Evolutionary conservation across 2,797 vertebrate species (phyloP), one percentile per base, ranked within the genome.

Genomic region (Lagocephalus sceleratus): DNA sequence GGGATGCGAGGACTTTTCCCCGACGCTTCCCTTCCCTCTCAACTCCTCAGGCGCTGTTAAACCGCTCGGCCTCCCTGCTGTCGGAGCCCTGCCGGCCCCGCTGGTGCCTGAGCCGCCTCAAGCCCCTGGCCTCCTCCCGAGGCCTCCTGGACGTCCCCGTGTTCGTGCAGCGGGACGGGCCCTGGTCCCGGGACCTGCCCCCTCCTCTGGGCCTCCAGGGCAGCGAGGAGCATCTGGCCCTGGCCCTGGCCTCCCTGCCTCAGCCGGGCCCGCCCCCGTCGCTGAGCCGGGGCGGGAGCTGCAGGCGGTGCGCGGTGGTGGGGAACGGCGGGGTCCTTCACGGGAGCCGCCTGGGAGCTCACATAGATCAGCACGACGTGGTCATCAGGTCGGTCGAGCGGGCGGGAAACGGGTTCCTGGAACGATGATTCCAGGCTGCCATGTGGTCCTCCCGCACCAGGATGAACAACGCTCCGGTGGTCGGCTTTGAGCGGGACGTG

Each of bases 391-490:
- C 3, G 20, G 55, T 39, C 11, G 49, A 20, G 16, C 12, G 22
- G 25, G 32, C 5, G 5, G 20, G 20, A 47, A 29, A 17, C 1
- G 1, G 1, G 7, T 17, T 7, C 17, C 5, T n/a, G 22, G 43
- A 16, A 0, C 20, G n/a, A 11, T 20, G 42, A 20, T 3, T 5
- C 3, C 10, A 79, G 90, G 17, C n/a, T 3, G 17, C n/a, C 88
- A 57, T 86, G 81, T 75, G 93, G 87, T 0, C 92, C 90, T 85
- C 91, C 47, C 11, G 62, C 41, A 38, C 17, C 60, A 92, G 91
- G 76, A 60, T 92, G 71, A 93, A 93, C 66, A 86, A 90, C 25
- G 92, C 91, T 45, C 91, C 92, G 3, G 89, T 93, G 54, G 5
- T 53, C 25, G 88, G 88, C 51, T 91, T 89, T 69, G 88, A 91